Evolutionary conservation across 1,140 invertebrate species (phyloP).

Genomic region (Periplaneta americana): DNA sequence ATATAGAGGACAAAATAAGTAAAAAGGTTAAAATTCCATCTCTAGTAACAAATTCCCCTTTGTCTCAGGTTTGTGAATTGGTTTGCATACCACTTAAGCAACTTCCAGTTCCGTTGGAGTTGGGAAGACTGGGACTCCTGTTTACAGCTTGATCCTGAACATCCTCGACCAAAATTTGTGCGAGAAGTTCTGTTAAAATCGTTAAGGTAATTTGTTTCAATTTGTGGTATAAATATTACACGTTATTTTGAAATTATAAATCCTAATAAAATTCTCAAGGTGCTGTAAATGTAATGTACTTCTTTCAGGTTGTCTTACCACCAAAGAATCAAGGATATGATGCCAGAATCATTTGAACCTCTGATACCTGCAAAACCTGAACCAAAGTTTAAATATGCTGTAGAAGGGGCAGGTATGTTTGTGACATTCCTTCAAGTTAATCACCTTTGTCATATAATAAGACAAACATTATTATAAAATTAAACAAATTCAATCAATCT

Average conservation of each 20-base stretch:
- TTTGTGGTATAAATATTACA: neutral
- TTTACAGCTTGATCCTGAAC: conserved; percentile 76
- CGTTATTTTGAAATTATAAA: no score
- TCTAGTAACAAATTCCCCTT: neutral
- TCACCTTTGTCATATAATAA: no score
- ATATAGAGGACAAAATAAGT: neutral
- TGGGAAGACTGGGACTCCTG: conserved; percentile 95
- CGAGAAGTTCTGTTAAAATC: conserved; percentile 87
- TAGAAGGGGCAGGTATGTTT: conserved; percentile 74
- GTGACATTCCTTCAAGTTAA: no score
- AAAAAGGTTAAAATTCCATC: neutral
- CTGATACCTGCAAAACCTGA: conserved; percentile 76
- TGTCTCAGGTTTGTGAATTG: conserved; percentile 78
- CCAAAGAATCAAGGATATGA: conserved; percentile 86
- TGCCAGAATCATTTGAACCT: conserved; percentile 80
- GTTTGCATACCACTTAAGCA: conserved; percentile 99
- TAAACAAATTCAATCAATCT: no score
- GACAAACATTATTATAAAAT: no score
- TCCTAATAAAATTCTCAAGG: neutral
- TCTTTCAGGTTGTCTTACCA: conserved; percentile 85
- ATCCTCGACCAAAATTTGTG: conserved; percentile 95
- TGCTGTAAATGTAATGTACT: neutral
- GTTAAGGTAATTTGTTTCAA: conserved; percentile 60
- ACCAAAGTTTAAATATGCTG: conserved; percentile 76
- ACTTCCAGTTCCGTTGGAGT: conserved; percentile 98